These are phyloP conservation scores for Trematomus loennbergii DNA, from an alignment of 2,113 vertebrate genomes.

Conservation along the genomic window DNA sequence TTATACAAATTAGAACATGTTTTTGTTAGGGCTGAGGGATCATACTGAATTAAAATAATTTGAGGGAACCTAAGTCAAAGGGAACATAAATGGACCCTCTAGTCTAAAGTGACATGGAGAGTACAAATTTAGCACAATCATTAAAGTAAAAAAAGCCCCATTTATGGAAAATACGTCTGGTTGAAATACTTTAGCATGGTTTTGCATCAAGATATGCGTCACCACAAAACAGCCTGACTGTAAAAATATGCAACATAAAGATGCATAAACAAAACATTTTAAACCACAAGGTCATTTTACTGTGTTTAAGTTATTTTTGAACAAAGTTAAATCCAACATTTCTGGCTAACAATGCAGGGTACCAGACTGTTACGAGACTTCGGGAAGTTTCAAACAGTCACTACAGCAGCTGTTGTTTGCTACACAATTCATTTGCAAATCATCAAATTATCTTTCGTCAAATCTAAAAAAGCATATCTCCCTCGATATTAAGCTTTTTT, in stretches of 20 bases:
- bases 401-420: not conserved
- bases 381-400: not conserved
- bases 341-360: not conserved
- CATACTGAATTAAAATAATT: not conserved
- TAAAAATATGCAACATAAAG: not conserved
- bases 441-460: no score
- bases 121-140: not conserved
- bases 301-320: not conserved
- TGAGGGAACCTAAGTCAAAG: not conserved
- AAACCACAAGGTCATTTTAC: not conserved
- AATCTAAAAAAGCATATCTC: no score
- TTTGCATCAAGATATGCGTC: not conserved
- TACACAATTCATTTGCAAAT: no score
- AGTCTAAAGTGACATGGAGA: not conserved
- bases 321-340: not conserved
- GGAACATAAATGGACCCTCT: not conserved
- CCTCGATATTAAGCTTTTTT: not conserved
- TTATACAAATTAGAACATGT: no score
- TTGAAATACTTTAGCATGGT: not conserved
- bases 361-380: not conserved
- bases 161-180: not conserved
- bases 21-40: not conserved
- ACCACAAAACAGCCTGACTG: not conserved
- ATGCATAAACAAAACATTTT: not conserved
- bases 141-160: no score